Base-by-base conservation (phyloP, 2,113 vertebrate genomes). In the Mormyrus lacerda region DNA sequence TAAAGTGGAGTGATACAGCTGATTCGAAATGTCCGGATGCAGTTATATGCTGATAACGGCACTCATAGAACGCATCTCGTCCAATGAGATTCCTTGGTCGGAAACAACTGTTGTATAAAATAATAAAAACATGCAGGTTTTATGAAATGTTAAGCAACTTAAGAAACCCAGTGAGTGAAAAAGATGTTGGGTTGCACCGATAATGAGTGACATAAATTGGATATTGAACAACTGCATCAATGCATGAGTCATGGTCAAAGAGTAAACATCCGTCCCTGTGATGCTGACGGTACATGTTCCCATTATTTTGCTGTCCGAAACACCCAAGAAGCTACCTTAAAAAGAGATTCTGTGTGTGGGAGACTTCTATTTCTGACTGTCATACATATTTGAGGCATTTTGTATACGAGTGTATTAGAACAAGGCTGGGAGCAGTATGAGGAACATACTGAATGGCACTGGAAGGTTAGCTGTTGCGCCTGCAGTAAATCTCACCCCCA, bases 331-430 rank as follows among this genome's bases (percentile, higher is more conserved):
- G 19, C 27, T 50, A 76, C 87, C 44, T 76, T 48, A 45, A 27
- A 88, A 76, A 76, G 42, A 88, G 61, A 50, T 21, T 13, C 42
- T 4, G 44, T 47, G 45, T 69, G 44, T 88, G 61, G 44, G 87
- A 88, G 44, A 69, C n/a, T 11, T 11, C 87, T 88, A 76, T 88
- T 88, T 88, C 55, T 17, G 42, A 48, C 61, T 79, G 44, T 73
- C 61, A 73, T 69, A 88, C 87, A 73, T 73, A 44, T 85, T 73
- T 47, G n/a, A 15, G 58, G 87, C n/a, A 48, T 48, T 50, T 69
- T 87, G 13, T 87, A 31, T 48, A 47, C 11, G 47, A 47, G 6
- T 47, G 17, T 88, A n/a, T 69, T 44, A 65, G 11, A 50, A 45
- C 61, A 48, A 27, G 24, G 39, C 44, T 47, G 73, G 73, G 5